Base-by-base conservation (phyloP, 2,797 vertebrate species). In the Intellagama lesueurii region DNA sequence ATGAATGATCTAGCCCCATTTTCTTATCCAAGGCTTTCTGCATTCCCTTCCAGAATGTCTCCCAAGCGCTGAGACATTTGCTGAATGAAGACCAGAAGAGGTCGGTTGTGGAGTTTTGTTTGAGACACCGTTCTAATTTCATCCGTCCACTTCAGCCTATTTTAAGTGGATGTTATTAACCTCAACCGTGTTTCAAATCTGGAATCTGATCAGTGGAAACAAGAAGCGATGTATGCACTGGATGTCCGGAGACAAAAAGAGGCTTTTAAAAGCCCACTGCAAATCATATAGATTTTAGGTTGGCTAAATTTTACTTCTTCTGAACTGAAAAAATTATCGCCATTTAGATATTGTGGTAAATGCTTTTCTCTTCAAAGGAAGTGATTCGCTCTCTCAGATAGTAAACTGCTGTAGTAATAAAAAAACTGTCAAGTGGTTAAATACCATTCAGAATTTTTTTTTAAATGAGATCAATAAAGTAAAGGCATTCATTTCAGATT, bases 271-370 rank as follows among this genome's bases (percentile, higher is more conserved):
- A 81, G 70, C 60, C 19, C 11, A 7, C 7, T 12, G 5, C 2
- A 85, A 85, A 87, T 80, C 79, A 90, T 1, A 0, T 22, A 85
- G 17, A 1, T 4, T 82, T 90, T 40, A 86, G 78, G 72, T 14
- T 87, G 66, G 19, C 0, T 91, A 94, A 85, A 87, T 90, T 94
- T 91, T 49, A 76, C 60, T 17, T 91, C 35, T 87, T 28, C 49
- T 89, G 5, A 77, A 47, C 28, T 83, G 12, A 1, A 49, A 40
- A 75, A 14, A 7, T 88, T 56, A 60, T 73, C 4, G 6, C 26
- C 84, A 60, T 87, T 88, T 90, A 75, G 87, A 47, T 84, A 17
- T 87, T 88, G 75, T 16, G 86, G 5, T 83, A 77, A 1, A 0
- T 83, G 64, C 40, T 60, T 88, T 66, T 88, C 14, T 47, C 80